Conservation (phyloP, 2,113 vertebrate genomes). For the Variabilichromis moorii region DNA sequence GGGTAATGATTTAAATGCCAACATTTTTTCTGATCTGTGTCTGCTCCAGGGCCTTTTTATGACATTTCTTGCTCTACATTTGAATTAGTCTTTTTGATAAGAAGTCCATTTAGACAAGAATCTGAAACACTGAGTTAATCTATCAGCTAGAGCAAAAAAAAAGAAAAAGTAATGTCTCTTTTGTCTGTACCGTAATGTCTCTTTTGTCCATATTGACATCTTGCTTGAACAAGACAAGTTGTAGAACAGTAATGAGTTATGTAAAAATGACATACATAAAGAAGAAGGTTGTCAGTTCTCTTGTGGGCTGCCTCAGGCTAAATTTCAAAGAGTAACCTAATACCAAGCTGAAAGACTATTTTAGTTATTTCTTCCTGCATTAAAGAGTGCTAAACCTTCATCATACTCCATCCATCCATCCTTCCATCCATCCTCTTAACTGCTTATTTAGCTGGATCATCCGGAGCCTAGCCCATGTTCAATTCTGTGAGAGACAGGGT, state of each 20-base stretch:
- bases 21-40: conserved; percentile 9
- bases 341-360: background rate
- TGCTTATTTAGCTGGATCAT: background rate
- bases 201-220: background rate
- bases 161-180: background rate
- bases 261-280: background rate
- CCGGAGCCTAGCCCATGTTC: background rate
- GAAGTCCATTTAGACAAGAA: background rate
- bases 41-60: conserved; percentile 33
- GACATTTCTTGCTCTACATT: conserved; percentile 30
- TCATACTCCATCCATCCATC: background rate
- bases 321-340: background rate
- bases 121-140: background rate
- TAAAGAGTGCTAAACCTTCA: background rate
- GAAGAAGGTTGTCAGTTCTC: background rate
- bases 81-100: conserved; percentile 29
- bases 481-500: background rate
- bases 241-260: background rate
- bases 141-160: background rate
- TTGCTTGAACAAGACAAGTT: background rate
- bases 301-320: background rate
- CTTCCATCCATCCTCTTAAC: background rate
- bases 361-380: background rate
- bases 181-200: background rate
- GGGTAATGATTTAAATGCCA: conserved; percentile 35